Evolutionary conservation across 2,797 vertebrate genomes (phyloP).

Genomic region (Sebastes ruberrimus): DNA sequence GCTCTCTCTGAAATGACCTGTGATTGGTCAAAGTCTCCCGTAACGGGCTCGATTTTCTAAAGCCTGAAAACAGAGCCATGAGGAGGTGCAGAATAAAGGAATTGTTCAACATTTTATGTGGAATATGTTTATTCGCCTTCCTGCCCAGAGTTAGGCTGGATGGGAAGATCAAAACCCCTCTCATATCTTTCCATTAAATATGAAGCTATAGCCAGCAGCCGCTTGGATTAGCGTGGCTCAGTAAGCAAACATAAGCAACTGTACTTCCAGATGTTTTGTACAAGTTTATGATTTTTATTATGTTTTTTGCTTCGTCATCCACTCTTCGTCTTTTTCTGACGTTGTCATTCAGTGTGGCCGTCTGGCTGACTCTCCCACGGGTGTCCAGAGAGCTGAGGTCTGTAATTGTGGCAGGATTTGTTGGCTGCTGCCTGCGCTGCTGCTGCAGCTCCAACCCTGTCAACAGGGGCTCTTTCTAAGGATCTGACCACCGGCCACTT

Average conservation of each 20-base stretch:
- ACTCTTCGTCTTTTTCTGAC: constrained; percentile 9
- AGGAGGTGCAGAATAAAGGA: no score
- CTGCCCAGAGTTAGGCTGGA: not conserved
- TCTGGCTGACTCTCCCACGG: constrained; percentile 24
- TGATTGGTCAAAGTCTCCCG: no score
- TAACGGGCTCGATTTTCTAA: no score
- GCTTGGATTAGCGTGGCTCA: not conserved
- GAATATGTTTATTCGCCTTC: not conserved
- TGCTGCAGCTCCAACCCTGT: constrained; percentile 39
- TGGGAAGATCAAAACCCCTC: not conserved
- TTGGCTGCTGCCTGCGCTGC: constrained; percentile 43
- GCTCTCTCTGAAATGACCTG: no score
- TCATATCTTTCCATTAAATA: not conserved
- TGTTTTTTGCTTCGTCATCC: constrained; percentile 28
- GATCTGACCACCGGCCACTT: constrained; percentile 44
- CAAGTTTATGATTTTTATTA: not conserved
- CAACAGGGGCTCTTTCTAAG: constrained; percentile 47
- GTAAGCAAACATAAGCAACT: no score
- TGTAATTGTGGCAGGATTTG: constrained; percentile 67
- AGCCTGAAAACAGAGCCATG: no score
- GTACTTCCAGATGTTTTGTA: not conserved
- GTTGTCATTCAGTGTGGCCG: not conserved
- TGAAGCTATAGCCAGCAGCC: not conserved
- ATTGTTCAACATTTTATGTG: not conserved
- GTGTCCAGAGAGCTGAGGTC: constrained; percentile 36